Conservation (phyloP, 2,888 invertebrate genomes). For the Drosophila emarginata region DNA sequence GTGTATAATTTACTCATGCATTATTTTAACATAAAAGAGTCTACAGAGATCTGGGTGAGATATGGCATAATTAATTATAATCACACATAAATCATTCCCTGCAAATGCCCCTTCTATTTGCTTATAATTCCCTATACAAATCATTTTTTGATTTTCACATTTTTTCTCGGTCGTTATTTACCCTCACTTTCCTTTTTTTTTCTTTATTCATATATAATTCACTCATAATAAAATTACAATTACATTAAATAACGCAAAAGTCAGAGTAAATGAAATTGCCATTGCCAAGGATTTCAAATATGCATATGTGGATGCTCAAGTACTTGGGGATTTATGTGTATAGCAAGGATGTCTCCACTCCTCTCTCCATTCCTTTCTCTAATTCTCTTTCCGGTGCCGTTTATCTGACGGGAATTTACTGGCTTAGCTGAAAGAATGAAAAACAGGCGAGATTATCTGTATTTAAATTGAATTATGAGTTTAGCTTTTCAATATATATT, state of each 20-base stretch:
- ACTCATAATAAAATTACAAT: background rate
- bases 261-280: conserved; percentile 1
- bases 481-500: background rate
- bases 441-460: background rate
- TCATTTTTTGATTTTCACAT: background rate
- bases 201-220: background rate
- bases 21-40: background rate
- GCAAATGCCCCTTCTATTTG: background rate
- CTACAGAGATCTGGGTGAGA: background rate
- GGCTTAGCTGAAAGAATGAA: background rate
- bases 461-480: background rate
- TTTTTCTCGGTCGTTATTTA: too few relatives aligned
- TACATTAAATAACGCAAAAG: background rate
- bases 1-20: background rate
- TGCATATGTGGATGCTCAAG: background rate
- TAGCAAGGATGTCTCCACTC: too few relatives aligned
- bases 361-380: background rate
- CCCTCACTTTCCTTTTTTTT: background rate
- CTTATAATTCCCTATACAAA: background rate
- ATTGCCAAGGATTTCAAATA: background rate
- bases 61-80: background rate
- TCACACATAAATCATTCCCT: background rate
- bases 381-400: background rate
- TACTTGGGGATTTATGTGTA: background rate
- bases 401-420: background rate